These are phyloP conservation scores for Bombus pascuorum DNA, from an alignment of 1,140 invertebrate species.

Conservation along the genomic window DNA sequence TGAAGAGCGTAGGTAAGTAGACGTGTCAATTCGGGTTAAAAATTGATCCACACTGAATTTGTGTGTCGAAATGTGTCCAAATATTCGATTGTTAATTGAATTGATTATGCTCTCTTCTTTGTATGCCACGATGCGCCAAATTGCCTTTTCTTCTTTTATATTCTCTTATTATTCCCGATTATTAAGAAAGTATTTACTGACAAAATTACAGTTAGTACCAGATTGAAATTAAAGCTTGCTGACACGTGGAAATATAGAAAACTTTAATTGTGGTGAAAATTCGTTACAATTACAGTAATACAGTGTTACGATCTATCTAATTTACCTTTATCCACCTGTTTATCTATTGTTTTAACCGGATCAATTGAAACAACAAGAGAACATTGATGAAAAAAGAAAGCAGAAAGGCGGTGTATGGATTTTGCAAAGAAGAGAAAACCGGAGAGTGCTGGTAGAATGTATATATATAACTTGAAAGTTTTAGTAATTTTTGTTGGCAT, in stretches of 20 bases:
- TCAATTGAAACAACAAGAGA: background rate
- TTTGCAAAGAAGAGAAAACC: slow-evolving; percentile 43
- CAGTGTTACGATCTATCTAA: background rate
- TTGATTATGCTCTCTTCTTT: slow-evolving; percentile 53
- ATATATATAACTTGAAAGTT: background rate
- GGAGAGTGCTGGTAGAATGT: slow-evolving; percentile 12
- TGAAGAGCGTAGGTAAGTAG: slow-evolving; percentile 90
- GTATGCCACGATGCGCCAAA: slow-evolving; percentile 37
- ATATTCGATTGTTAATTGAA: slow-evolving; percentile 34
- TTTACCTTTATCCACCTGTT: background rate
- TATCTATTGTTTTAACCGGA: background rate
- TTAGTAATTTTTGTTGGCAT: slow-evolving; percentile 23
- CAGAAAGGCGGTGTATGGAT: background rate
- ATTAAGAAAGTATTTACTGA: background rate
- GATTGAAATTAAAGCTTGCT: background rate
- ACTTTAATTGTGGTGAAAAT: background rate
- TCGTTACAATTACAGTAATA: background rate
- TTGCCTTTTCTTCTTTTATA: background rate
- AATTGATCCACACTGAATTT: slow-evolving; percentile 73
- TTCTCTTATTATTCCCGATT: background rate
- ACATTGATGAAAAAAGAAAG: background rate
- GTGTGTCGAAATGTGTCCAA: slow-evolving; percentile 47
- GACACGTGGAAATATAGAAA: background rate
- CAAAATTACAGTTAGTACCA: background rate
- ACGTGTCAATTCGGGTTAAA: slow-evolving; percentile 58